Percentiles rank a stretch among this genome's conserved stretches.
phyloP scores from a whole-genome alignment of 2,113 vertebrate genomes.

The Theristicus caerulescens region DNA sequence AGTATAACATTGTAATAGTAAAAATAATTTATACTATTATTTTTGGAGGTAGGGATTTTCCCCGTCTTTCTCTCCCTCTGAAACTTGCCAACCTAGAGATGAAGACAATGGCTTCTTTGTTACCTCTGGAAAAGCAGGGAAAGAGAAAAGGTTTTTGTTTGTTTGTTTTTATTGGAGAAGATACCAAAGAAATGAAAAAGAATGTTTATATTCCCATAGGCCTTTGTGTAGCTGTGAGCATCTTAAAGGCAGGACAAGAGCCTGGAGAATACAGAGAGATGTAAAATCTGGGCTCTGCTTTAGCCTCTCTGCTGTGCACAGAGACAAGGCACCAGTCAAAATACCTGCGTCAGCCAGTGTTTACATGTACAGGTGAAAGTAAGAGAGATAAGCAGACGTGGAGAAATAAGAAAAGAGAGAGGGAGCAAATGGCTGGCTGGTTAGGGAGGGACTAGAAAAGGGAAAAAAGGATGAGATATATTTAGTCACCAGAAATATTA shows the following conservation, averaged over 20 bases:
- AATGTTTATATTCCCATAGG: neutral
- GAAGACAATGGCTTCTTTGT: neutral
- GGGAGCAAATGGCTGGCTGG: neutral
- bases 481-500: neutral
- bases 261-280: neutral
- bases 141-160: neutral
- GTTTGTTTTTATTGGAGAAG: neutral
- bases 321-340: neutral
- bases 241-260: neutral
- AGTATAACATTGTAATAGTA: neutral
- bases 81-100: neutral
- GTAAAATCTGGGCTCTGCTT: neutral
- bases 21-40: neutral
- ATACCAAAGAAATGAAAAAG: neutral
- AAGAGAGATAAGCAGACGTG: neutral
- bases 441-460: neutral
- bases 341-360: neutral
- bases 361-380: neutral
- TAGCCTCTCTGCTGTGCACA: neutral
- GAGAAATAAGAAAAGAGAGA: neutral
- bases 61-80: neutral
- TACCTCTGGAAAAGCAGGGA: neutral
- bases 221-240: neutral
- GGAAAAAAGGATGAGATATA: neutral
- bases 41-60: slow-evolving; percentile 10